A percentile compares a stretch with the other conserved stretches of the same genome.
Evolutionary conservation across 1,140 invertebrate genomes (phyloP).

Genomic region (Chironomus striatipennis): DNA sequence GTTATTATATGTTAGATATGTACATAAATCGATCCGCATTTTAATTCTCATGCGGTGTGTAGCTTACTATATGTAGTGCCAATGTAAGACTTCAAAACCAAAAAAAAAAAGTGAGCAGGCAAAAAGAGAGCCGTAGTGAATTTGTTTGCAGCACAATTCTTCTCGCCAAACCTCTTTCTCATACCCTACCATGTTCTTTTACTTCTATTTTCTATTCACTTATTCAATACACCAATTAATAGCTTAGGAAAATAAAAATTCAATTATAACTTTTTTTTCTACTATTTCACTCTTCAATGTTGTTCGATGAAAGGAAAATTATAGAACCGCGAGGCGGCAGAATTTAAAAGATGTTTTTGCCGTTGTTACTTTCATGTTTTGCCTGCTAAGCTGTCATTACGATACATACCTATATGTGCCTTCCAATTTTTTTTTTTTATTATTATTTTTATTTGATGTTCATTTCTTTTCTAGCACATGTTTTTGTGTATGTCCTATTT

Average conservation of each 20-base stretch:
- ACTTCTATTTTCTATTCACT: neutral
- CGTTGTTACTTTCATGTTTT: slow-evolving; percentile 15
- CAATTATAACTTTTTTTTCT: slow-evolving; percentile 6
- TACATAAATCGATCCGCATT: neutral
- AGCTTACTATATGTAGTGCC: neutral
- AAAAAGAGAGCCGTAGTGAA: neutral
- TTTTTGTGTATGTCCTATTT: neutral
- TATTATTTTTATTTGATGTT: neutral
- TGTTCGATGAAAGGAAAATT: slow-evolving; percentile 21
- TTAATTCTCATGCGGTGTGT: neutral
- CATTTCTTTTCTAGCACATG: neutral
- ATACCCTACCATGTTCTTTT: neutral
- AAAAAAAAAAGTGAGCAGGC: neutral
- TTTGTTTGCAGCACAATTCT: neutral
- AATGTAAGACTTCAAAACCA: neutral
- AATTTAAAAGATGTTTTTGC: slow-evolving; percentile 18
- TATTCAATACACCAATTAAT: slow-evolving; percentile 19
- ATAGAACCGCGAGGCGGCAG: slow-evolving; percentile 16
- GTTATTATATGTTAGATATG: neutral
- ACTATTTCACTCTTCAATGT: neutral
- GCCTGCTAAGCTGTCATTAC: slow-evolving; percentile 20
- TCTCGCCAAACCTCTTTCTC: slow-evolving; percentile 1
- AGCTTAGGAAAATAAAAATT: slow-evolving; percentile 11
- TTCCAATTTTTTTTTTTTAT: neutral
- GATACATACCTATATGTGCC: neutral